Conservation (phyloP, 2,113 vertebrate genomes). For the Oreochromis niloticus region DNA sequence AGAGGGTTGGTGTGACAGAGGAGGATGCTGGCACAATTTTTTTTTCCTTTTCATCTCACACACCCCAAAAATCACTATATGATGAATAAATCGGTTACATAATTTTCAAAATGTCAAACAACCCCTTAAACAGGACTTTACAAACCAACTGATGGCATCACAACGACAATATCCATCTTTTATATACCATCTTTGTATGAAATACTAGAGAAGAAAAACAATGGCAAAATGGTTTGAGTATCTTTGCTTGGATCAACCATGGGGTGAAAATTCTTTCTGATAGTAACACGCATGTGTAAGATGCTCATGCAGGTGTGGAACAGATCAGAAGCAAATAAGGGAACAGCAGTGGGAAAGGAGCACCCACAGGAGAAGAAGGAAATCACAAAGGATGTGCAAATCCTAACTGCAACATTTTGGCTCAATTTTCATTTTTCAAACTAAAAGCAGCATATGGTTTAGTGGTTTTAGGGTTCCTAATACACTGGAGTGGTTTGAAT, state of each 20-base stretch:
- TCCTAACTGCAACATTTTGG: background rate
- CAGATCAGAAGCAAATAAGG: background rate
- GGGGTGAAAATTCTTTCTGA: background rate
- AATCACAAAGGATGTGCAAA: background rate
- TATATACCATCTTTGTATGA: background rate
- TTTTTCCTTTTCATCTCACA: background rate
- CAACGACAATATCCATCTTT: accelerated
- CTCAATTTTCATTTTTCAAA: background rate
- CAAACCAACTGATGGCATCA: background rate
- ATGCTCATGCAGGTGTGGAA: background rate
- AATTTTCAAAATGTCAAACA: background rate
- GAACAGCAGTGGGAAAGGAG: background rate
- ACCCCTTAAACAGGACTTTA: background rate
- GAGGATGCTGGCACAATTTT: background rate
- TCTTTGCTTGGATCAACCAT: accelerated
- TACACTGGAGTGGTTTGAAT: background rate
- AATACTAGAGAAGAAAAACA: background rate
- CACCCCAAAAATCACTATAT: background rate
- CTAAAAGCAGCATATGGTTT: background rate
- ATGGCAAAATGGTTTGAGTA: accelerated
- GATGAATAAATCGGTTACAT: background rate
- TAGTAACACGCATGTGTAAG: background rate
- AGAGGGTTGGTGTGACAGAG: background rate
- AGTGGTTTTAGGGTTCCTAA: background rate
- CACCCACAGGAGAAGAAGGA: background rate